phyloP scores from a whole-genome alignment of 2,888 invertebrate genomes.

The Saturnia japonica region DNA sequence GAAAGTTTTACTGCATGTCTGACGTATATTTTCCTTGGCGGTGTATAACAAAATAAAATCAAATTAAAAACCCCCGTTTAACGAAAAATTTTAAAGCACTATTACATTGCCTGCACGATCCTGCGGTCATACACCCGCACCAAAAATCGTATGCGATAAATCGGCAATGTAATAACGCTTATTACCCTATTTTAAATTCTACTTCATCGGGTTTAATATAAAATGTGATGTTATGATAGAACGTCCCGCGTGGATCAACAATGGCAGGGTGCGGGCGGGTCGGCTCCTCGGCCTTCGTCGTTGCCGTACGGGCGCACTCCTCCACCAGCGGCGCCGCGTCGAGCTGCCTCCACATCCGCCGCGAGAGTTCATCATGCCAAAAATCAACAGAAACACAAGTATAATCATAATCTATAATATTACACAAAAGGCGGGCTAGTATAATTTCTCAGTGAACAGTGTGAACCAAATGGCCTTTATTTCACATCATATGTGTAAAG shows the following conservation, averaged over 20 bases:
- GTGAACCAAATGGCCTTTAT: neutral
- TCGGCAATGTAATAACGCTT: too few species aligned
- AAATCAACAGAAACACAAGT: constrained; percentile 48
- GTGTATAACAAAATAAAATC: too few species aligned
- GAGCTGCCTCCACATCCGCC: constrained; percentile 86
- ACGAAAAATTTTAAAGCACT: too few species aligned
- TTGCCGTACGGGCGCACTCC: constrained; percentile 84
- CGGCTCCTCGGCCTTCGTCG: constrained; percentile 84
- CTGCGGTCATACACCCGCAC: too few species aligned
- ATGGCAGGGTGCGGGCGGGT: constrained; percentile 56
- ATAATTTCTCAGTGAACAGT: neutral
- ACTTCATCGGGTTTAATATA: neutral
- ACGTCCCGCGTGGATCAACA: constrained; percentile 85
- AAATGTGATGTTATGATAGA: constrained; percentile 37
- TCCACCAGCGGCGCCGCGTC: constrained; percentile 76
- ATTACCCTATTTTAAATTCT: too few species aligned
- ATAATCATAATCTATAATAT: neutral
- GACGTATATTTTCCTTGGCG: too few species aligned
- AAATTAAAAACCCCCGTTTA: too few species aligned
- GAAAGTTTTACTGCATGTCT: too few species aligned
- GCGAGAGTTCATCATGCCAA: constrained; percentile 73
- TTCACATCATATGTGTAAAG: too few species aligned
- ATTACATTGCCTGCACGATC: too few species aligned
- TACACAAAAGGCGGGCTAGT: neutral
- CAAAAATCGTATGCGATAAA: too few species aligned